A percentile compares a stretch with the other conserved stretches of the same genome.
phyloP scores from a whole-genome alignment of 2,113 vertebrate species.

The Brachyhypopomus gauderio region DNA sequence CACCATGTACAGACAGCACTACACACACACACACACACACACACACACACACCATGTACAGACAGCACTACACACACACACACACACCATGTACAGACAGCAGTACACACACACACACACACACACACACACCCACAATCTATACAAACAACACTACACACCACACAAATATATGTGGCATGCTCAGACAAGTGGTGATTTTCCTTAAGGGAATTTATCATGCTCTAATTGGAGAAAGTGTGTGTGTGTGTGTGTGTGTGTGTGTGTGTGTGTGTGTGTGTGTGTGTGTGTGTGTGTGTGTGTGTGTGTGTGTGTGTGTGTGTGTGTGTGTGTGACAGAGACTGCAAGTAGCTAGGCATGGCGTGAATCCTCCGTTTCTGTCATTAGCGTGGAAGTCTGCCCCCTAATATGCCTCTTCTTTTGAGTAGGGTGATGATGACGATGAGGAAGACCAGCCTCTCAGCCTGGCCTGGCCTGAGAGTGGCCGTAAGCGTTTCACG shows the following conservation, averaged over 20 bases:
- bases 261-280: slow-evolving; percentile 5
- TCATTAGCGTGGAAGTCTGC: not conserved
- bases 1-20: not conserved
- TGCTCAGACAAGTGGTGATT: slow-evolving; percentile 23
- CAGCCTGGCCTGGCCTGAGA: slow-evolving; percentile 87
- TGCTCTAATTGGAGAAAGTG: slow-evolving; percentile 18
- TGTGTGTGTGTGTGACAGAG: too few species aligned
- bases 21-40: too few species aligned
- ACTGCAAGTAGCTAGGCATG: not conserved
- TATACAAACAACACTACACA: not conserved
- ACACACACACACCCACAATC: too few species aligned
- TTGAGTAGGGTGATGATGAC: slow-evolving; percentile 65
- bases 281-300: not conserved
- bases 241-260: slow-evolving; percentile 22
- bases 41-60: too few species aligned
- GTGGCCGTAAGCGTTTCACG: slow-evolving; percentile 78
- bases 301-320: too few species aligned
- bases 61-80: too few species aligned
- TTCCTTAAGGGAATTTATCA: slow-evolving; percentile 13
- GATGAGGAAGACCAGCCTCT: slow-evolving; percentile 84
- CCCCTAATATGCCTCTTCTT: not conserved
- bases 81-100: too few species aligned
- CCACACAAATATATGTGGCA: not conserved
- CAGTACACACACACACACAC: too few species aligned
- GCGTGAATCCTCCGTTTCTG: not conserved